Evolutionary conservation across 2,888 invertebrate species (phyloP).

Genomic region (Sinelater perroti): DNA sequence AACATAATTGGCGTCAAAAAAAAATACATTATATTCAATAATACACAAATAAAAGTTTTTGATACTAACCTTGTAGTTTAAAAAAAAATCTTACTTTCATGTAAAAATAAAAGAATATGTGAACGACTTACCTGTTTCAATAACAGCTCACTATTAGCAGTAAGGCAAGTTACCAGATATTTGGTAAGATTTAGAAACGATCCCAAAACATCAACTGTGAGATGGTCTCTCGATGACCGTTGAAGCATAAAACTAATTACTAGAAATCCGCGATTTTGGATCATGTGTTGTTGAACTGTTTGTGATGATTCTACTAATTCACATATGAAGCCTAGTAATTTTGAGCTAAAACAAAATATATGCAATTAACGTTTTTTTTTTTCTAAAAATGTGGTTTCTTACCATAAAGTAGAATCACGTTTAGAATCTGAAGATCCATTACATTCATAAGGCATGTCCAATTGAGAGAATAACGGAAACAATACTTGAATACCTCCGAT

Average conservation of each 20-base stretch:
- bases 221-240: conserved; percentile 89
- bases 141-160: conserved; percentile 89
- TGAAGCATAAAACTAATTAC: conserved; percentile 98
- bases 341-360: conserved; percentile 75
- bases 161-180: conserved; percentile 91
- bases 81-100: conserved; percentile 6
- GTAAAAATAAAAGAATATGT: no score
- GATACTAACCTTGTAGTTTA: neutral
- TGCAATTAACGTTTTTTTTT: neutral
- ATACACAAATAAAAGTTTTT: neutral
- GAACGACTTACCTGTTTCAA: conserved; percentile 81
- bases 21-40: no score
- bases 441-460: conserved; percentile 92
- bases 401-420: conserved; percentile 90
- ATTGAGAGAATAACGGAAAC: conserved; percentile 96
- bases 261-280: conserved; percentile 97
- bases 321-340: conserved; percentile 95
- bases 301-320: conserved; percentile 96
- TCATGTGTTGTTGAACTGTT: conserved; percentile 99
- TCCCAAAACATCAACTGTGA: conserved; percentile 92
- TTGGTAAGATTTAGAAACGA: conserved; percentile 92
- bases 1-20: conserved; percentile 8
- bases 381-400: conserved; percentile 48
- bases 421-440: conserved; percentile 77
- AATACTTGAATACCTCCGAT: conserved; percentile 98